A percentile compares a stretch with the other conserved stretches of the same genome.
phyloP scores from a whole-genome alignment of 1,140 invertebrate species.

The Trichogramma pretiosum region DNA sequence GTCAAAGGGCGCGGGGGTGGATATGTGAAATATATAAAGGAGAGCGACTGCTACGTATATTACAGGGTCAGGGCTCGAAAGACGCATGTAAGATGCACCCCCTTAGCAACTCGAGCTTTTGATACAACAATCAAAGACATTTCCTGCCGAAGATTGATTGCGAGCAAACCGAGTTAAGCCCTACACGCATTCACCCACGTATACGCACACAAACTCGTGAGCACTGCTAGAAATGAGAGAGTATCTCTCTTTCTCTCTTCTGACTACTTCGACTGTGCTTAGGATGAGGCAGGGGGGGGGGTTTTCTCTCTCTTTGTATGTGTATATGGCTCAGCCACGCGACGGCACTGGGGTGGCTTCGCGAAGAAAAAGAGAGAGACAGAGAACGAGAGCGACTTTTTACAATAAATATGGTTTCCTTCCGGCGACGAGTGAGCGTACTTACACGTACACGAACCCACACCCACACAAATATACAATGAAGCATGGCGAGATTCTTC shows the following conservation, averaged over 20 bases:
- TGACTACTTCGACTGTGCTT: slow-evolving; percentile 4
- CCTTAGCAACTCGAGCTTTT: too few species aligned
- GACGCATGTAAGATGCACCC: too few species aligned
- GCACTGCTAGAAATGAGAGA: slow-evolving; percentile 21
- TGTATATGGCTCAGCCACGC: too few species aligned
- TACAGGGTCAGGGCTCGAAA: too few species aligned
- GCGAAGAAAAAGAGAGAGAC: background rate
- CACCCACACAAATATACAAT: background rate
- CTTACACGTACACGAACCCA: slow-evolving; percentile 18
- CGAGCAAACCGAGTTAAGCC: slow-evolving; percentile 17
- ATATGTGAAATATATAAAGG: slow-evolving; percentile 9
- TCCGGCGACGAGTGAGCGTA: slow-evolving; percentile 13
- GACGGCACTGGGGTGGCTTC: background rate
- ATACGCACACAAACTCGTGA: too few species aligned
- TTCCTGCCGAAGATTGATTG: slow-evolving; percentile 19
- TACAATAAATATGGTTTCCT: slow-evolving; percentile 30
- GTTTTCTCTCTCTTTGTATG: too few species aligned
- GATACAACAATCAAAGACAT: too few species aligned
- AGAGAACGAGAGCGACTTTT: slow-evolving; percentile 28
- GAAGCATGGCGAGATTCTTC: too few species aligned
- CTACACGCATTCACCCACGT: too few species aligned
- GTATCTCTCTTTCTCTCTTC: slow-evolving; percentile 20
- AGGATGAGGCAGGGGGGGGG: slow-evolving; percentile 4
- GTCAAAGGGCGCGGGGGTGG: background rate
- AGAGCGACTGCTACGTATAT: too few species aligned